Base-by-base conservation (phyloP, 1,140 invertebrate species). In the Thaumatotibia leucotreta region DNA sequence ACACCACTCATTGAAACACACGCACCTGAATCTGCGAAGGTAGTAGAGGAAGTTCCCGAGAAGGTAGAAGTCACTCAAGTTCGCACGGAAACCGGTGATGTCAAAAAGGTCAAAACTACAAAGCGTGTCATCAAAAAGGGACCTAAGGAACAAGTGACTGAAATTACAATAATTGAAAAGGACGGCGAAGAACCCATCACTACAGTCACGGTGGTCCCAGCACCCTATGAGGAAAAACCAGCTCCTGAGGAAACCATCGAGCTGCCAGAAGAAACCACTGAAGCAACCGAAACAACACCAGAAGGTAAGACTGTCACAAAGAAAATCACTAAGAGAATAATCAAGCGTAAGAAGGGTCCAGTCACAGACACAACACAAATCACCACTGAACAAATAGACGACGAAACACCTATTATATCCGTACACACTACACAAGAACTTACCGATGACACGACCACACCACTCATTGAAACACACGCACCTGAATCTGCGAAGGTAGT, bases 331-430 rank as follows among this genome's bases (percentile, higher is more conserved):
- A 33, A 33, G 9, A 33, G 32, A 9, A 33, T 39, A 5, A 69
- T 73, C 29, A 75, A 73, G 24, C 73, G 70, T 31, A 67, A 64
- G 9, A 50, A 45, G 10, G 68, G 67, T 6, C 63, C 32, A 6
- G 61, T 49, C 66, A 32, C 70, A 66, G 69, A 75, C 66, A 52
- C 65, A 1, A 75, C 77, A 20, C 73, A 79, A 73, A 76, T 78
- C 50, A 66, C 70, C n/a, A 75, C 77, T 33, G 70, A 75, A 33
- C 68, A 75, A 69, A 66, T 83, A 72, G 66, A 67, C n/a, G 70
- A 69, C 9, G 66, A 69, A 61, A 35, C 62, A 65, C 67, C 74
- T 0, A 54, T 72, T n/a, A 67, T 69, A 27, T 62, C 69, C 33
- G 67, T 68, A 61, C 52, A 61, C 39, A 67, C 23, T 8, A 61